Evolutionary conservation across 1,140 invertebrate species (phyloP), one percentile per base, ranked within the genome.

Genomic region (Euwallacea similis): DNA sequence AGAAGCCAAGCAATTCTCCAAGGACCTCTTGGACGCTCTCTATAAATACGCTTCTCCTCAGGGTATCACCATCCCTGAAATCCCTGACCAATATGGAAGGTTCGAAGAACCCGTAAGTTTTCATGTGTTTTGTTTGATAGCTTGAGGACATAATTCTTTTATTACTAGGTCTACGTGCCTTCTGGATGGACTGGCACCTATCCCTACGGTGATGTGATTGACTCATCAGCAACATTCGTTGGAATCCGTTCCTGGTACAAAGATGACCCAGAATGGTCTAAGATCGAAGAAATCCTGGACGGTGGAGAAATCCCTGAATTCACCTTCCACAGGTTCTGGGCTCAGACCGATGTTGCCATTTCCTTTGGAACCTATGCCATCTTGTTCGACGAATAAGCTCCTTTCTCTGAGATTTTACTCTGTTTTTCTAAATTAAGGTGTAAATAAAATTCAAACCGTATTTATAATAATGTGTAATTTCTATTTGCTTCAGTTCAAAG

Each of bases 281-380:
- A 71, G 33, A 67, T 74, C 15, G 47, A 74, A 68, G 11, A 2
- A 4, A 54, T 66, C 65, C 16, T 74, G 15, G 61, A 63, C 42
- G 73, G 73, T n/a, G 73, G 73, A 6, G 63, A 59, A 3, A 56
- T 66, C 41, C 73, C 73, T 8, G 69, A 59, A 7, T 74, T 74
- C 47, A 62, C 50, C 7, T 74, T 70, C 59, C 73, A 74, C 58
- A 61, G 73, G 42, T 74, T 74, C 68, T 74, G 73, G 73, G 69
- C 69, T 43, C 73, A 74, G 54, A 46, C 73, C 21, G 73, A 71
- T 33, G 63, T 74, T 13, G 73, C 73, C 44, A 66, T 74, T 10
- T 68, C 67, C 8, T 71, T 74, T 60, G 73, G 73, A 11, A 65
- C 58, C 8, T 74, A 74, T 15, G 73, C 68, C 8, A 69, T 74